Evolutionary conservation across 2,888 invertebrate genomes (phyloP).

Genomic region (Morpho achilles): DNA sequence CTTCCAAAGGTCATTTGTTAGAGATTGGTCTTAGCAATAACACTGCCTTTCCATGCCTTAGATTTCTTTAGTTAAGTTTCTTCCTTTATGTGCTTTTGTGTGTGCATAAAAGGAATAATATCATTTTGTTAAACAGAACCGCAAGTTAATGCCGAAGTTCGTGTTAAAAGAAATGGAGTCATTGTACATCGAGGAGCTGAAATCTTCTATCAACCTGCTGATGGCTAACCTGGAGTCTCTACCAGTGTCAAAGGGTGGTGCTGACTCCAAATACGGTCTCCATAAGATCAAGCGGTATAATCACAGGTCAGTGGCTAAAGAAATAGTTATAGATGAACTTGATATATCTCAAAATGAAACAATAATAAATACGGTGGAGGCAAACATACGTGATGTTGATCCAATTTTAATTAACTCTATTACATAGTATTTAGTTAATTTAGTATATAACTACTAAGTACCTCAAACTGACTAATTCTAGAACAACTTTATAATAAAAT

Average conservation of each 20-base stretch:
- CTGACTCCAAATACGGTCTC: slow-evolving; percentile 97
- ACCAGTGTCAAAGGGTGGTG: slow-evolving; percentile 98
- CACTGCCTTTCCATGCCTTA: too few relatives aligned
- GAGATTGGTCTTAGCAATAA: too few relatives aligned
- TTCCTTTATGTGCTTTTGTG: too few relatives aligned
- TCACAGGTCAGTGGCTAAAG: slow-evolving; percentile 88
- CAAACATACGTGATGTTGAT: too few relatives aligned
- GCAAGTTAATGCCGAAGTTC: slow-evolving; percentile 99
- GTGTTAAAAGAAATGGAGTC: slow-evolving; percentile 99
- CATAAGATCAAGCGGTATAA: slow-evolving; percentile 99
- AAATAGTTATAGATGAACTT: not conserved
- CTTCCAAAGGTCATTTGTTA: too few relatives aligned
- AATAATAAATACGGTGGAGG: not conserved
- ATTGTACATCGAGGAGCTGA: slow-evolving; percentile 98
- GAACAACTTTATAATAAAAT: too few relatives aligned
- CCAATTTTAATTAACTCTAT: too few relatives aligned
- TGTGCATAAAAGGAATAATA: not conserved
- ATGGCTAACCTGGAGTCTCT: slow-evolving; percentile 99
- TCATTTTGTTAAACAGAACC: slow-evolving; percentile 82
- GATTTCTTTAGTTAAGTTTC: too few relatives aligned
- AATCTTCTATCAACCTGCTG: slow-evolving; percentile 97
- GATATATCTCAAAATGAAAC: not conserved
- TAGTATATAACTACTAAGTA: too few relatives aligned
- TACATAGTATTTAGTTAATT: too few relatives aligned
- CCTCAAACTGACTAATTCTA: too few relatives aligned